Percentiles rank a stretch among this genome's conserved stretches.
These are phyloP conservation scores for Archips xylosteana DNA, from an alignment of 2,888 invertebrate genomes.

Conservation along the genomic window DNA sequence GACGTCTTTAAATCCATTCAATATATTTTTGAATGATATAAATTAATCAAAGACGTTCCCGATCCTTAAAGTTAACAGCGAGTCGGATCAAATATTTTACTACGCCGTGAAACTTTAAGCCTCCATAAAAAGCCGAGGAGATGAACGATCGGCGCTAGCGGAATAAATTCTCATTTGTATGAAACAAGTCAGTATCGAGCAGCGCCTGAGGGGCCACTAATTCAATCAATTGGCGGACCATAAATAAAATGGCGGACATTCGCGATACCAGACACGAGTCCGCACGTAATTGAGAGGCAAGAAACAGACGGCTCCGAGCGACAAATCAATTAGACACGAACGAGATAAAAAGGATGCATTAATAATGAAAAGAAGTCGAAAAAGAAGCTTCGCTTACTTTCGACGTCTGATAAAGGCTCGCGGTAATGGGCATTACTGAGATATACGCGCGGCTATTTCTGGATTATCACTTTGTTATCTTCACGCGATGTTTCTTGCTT, in stretches of 20 bases:
- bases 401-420: constrained; percentile 40
- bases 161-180: constrained; percentile 72
- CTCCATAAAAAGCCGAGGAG: constrained; percentile 55
- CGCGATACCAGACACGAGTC: constrained; percentile 71
- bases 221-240: constrained; percentile 82
- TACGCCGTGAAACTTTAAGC: constrained; percentile 44
- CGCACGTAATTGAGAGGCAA: constrained; percentile 80
- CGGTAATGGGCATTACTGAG: constrained; percentile 41
- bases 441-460: constrained; percentile 31
- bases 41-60: constrained; percentile 21
- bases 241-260: constrained; percentile 78
- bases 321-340: constrained; percentile 80
- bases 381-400: constrained; percentile 59
- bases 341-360: constrained; percentile 78
- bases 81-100: constrained; percentile 32
- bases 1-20: neutral
- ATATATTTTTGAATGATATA: neutral
- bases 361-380: constrained; percentile 65
- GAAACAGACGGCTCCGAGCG: constrained; percentile 72
- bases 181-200: constrained; percentile 68
- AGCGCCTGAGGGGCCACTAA: constrained; percentile 80
- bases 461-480: constrained; percentile 37
- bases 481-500: constrained; percentile 35
- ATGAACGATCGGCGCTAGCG: constrained; percentile 62
- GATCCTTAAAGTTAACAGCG: constrained; percentile 26